Conservation (phyloP, 1,140 invertebrate species). For the Trachymyrmex septentrionalis region DNA sequence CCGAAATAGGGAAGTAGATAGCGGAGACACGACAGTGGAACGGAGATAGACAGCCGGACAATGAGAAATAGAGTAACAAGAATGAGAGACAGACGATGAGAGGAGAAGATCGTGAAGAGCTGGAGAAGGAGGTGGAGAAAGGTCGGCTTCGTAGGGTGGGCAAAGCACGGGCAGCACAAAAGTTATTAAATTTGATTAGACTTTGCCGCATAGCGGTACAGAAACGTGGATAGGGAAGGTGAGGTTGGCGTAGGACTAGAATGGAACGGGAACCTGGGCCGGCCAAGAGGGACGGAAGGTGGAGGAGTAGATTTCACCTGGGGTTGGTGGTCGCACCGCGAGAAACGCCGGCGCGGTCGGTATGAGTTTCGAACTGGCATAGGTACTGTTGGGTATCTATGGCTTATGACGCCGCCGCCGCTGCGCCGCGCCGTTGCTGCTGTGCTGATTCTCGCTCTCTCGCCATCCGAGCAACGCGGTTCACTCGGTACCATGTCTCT, state of each 20-base stretch:
- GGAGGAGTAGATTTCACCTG: conserved; percentile 82
- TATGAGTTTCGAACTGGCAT: conserved; percentile 80
- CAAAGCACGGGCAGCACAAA: conserved; percentile 79
- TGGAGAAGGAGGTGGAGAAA: conserved; percentile 21
- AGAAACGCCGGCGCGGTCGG: conserved; percentile 62
- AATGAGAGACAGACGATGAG: not conserved
- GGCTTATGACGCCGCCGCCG: conserved; percentile 76
- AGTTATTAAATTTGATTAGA: conserved; percentile 87
- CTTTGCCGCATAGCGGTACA: conserved; percentile 79
- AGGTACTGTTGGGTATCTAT: conserved; percentile 75
- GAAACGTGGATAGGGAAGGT: conserved; percentile 63
- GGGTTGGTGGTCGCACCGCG: conserved; percentile 75
- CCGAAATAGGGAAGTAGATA: conserved; percentile 51
- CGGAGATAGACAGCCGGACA: conserved; percentile 34
- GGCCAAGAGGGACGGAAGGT: conserved; percentile 43
- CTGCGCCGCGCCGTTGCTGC: not conserved
- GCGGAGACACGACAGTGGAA: conserved; percentile 36
- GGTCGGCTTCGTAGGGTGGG: conserved; percentile 44
- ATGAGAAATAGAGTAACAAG: conserved; percentile 50
- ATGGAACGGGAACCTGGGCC: conserved; percentile 65
- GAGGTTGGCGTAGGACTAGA: conserved; percentile 68
- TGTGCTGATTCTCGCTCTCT: not conserved
- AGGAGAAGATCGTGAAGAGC: not conserved
- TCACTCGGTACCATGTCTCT: not conserved
- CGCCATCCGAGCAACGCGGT: conserved; percentile 13